These are phyloP conservation scores for Desmodus rotundus DNA, from an alignment of 2,113 vertebrate genomes.

Conservation along the genomic window DNA sequence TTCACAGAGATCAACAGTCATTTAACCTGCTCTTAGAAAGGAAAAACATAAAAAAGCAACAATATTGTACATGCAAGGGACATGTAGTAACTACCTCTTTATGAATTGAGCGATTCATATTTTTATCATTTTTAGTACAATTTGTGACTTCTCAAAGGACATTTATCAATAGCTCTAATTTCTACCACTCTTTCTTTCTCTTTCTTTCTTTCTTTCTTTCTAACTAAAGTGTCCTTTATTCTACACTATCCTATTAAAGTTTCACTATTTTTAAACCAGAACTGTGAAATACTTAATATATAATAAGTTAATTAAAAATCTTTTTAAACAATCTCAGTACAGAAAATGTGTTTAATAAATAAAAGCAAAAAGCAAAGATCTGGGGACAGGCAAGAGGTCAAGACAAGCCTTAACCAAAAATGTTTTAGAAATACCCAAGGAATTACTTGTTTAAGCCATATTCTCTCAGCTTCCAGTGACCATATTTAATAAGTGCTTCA, in stretches of 20 bases:
- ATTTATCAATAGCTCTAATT: conserved; percentile 50
- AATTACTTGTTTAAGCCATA: neutral
- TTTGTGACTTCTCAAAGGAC: conserved; percentile 42
- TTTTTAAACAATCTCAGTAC: neutral
- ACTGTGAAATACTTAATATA: neutral
- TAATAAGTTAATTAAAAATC: conserved; percentile 20
- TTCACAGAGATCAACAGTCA: neutral
- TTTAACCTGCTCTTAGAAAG: conserved; percentile 26
- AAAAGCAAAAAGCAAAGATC: conserved; percentile 25
- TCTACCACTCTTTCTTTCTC: neutral
- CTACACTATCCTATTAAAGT: neutral
- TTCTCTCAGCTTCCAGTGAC: neutral
- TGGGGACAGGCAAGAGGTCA: neutral
- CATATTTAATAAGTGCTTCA: neutral
- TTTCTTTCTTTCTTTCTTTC: neutral
- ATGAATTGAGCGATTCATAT: conserved; percentile 8
- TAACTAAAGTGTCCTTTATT: conserved; percentile 43
- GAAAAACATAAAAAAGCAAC: neutral
- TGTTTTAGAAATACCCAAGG: neutral
- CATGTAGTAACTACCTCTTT: neutral
- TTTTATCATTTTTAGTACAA: conserved; percentile 57
- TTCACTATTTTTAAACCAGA: neutral
- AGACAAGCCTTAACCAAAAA: neutral
- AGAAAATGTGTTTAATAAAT: conserved; percentile 46
- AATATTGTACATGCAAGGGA: neutral